A percentile compares a stretch with the other conserved stretches of the same genome.
Evolutionary conservation across 2,797 vertebrate genomes (phyloP).

Genomic region (Anomalospiza imberbis): DNA sequence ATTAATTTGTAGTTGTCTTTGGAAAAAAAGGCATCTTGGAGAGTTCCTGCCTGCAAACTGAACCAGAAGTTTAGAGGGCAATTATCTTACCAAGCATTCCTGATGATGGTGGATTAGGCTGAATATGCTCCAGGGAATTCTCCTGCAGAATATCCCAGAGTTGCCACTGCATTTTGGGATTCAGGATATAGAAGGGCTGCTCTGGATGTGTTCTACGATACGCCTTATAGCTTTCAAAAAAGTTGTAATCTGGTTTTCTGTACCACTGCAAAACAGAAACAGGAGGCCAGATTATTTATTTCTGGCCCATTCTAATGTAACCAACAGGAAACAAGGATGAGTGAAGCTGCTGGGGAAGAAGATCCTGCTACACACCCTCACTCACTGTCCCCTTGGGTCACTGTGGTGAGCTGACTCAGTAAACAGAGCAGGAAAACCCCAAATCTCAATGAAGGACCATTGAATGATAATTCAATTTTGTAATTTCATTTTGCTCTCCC

Average conservation of each 20-base stretch:
- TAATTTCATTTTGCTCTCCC: background rate
- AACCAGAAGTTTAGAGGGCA: background rate
- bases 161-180: constrained; percentile 78
- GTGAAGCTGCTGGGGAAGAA: background rate
- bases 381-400: background rate
- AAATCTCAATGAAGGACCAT: background rate
- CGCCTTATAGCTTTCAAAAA: constrained; percentile 71
- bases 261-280: constrained; percentile 75
- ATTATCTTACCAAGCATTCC: constrained; percentile 77
- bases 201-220: constrained; percentile 68
- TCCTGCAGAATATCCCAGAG: constrained; percentile 81
- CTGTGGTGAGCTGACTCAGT: background rate
- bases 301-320: background rate
- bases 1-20: background rate
- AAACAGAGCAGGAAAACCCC: background rate
- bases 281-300: background rate
- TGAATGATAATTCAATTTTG: background rate
- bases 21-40: background rate
- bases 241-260: constrained; percentile 76
- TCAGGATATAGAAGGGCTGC: constrained; percentile 81
- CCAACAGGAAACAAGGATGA: background rate
- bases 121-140: constrained; percentile 75
- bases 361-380: background rate
- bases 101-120: constrained; percentile 80
- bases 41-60: background rate